phyloP scores from a whole-genome alignment of 2,797 vertebrate genomes.

The Glossophaga mutica region DNA sequence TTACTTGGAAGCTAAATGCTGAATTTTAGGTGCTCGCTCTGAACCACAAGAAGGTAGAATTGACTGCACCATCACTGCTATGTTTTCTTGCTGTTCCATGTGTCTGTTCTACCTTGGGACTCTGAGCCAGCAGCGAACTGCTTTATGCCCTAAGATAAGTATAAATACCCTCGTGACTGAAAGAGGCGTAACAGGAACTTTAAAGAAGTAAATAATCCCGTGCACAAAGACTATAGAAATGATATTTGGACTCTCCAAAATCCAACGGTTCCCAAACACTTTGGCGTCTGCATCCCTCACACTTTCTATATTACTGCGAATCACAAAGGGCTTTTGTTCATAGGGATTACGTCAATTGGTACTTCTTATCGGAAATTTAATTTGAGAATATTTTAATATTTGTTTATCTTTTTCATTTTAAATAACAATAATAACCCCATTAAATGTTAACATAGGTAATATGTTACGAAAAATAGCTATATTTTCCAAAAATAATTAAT shows the following conservation, averaged over 20 bases:
- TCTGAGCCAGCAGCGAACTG: neutral
- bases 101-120: neutral
- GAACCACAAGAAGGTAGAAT: neutral
- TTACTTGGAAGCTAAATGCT: neutral
- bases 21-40: neutral
- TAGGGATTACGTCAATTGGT: neutral
- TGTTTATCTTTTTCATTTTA: neutral
- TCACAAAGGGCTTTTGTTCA: neutral
- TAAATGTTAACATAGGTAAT: neutral
- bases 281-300: neutral
- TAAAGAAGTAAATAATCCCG: neutral
- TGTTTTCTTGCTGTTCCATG: neutral
- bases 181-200: neutral
- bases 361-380: slow-evolving; percentile 2
- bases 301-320: neutral
- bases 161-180: neutral
- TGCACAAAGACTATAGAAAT: neutral
- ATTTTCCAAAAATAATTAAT: neutral
- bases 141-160: neutral
- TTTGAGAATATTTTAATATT: neutral
- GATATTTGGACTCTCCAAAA: neutral
- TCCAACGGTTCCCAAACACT: neutral
- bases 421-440: neutral
- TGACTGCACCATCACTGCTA: neutral
- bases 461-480: neutral